Conservation (phyloP, 2,797 vertebrate genomes). For the Lycodopsis pacificus region DNA sequence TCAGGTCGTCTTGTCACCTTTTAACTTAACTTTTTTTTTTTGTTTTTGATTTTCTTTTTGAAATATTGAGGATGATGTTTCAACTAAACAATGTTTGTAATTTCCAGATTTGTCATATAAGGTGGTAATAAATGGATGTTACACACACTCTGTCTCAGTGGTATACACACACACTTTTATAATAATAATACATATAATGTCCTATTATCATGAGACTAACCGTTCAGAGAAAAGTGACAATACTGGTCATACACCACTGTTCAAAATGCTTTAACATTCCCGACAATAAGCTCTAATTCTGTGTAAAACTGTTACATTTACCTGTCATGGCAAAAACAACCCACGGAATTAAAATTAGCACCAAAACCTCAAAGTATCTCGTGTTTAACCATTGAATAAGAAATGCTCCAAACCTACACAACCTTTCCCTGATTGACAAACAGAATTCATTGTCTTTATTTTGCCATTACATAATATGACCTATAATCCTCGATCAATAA, state of each 20-base stretch:
- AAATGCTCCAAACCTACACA: not conserved
- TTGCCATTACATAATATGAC: not conserved
- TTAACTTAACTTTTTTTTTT: conserved; percentile 66
- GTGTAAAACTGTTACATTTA: not conserved
- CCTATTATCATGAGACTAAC: not conserved
- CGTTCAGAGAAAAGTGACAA: not conserved
- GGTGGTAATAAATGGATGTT: conserved; percentile 87
- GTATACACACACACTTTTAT: not conserved
- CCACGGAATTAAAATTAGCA: not conserved
- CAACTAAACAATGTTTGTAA: conserved; percentile 82
- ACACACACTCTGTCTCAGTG: conserved; percentile 63
- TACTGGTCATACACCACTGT: too few relatives aligned
- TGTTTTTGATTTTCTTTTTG: conserved; percentile 66
- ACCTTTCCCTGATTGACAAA: not conserved
- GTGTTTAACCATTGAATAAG: not conserved
- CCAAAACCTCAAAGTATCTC: not conserved
- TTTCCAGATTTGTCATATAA: conserved; percentile 86
- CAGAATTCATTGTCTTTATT: not conserved
- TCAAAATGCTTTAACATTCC: not conserved
- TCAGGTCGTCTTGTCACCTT: conserved; percentile 79
- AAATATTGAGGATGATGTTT: conserved; percentile 77
- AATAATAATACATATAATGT: not conserved
- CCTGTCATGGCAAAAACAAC: not conserved
- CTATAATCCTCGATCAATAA: not conserved
- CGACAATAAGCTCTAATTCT: not conserved